Evolutionary conservation across 1,140 invertebrate species (phyloP).

Genomic region (Dinothrombium tinctorium): DNA sequence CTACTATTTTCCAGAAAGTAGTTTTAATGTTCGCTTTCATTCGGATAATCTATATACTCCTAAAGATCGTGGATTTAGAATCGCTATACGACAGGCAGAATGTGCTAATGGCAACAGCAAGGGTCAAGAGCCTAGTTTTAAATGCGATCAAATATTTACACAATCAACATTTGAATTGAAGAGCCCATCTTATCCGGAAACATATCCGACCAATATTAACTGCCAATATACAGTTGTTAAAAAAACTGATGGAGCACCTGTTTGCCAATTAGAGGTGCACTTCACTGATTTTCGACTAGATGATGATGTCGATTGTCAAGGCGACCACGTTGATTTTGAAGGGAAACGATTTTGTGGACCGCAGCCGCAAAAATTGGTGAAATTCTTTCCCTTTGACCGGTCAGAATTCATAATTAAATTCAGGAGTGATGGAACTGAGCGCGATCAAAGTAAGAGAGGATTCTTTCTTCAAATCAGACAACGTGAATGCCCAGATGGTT

Average conservation of each 20-base stretch:
- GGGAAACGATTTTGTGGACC: constrained; percentile 12
- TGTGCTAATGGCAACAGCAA: constrained; percentile 4
- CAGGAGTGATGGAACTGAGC: not conserved
- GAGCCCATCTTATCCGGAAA: constrained; percentile 13
- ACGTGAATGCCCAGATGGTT: constrained; percentile 2
- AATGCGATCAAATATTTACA: not conserved
- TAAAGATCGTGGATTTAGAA: constrained; percentile 6
- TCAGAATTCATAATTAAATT: constrained; percentile 7
- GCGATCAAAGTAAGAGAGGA: not conserved
- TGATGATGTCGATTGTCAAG: constrained; percentile 5
- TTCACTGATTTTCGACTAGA: constrained; percentile 12
- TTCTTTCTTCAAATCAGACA: constrained; percentile 2
- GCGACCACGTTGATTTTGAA: constrained; percentile 12
- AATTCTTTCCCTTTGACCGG: constrained; percentile 9
- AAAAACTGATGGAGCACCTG: not conserved
- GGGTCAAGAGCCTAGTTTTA: not conserved
- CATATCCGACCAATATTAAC: constrained; percentile 11
- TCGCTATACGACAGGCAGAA: constrained; percentile 8
- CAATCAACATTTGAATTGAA: constrained; percentile 9
- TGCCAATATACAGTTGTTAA: constrained; percentile 11
- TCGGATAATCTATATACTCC: constrained; percentile 2
- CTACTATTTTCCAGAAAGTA: constrained; percentile 7
- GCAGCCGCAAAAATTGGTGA: constrained; percentile 7
- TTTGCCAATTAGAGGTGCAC: constrained; percentile 14
- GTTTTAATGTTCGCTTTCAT: constrained; percentile 8